These are phyloP conservation scores for Cavia aperea DNA, from an alignment of 2,113 vertebrate genomes.

Conservation along the genomic window DNA sequence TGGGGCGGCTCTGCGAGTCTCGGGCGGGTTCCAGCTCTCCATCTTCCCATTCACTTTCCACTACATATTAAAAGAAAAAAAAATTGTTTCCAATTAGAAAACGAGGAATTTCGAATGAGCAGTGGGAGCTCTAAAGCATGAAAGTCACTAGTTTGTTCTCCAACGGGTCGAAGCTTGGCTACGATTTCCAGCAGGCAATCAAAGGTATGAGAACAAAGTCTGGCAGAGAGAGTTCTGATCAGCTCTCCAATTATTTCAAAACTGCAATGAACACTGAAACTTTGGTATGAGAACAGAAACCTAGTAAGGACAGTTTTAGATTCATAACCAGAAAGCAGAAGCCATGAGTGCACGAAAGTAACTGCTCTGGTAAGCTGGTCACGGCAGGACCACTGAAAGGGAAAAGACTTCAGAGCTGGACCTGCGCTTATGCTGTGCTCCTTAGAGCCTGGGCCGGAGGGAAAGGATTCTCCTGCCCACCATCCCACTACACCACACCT, in stretches of 20 bases:
- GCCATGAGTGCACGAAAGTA: neutral
- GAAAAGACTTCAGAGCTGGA: neutral
- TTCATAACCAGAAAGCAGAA: constrained; percentile 18
- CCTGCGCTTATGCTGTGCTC: neutral
- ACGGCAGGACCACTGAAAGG: neutral
- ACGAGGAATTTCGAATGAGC: neutral
- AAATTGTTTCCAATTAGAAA: neutral
- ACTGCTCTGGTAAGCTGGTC: neutral
- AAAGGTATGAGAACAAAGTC: neutral
- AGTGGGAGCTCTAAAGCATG: neutral
- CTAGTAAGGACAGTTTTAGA: neutral
- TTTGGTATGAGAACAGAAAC: neutral
- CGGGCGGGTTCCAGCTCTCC: neutral
- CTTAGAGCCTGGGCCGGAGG: neutral
- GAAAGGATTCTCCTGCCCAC: neutral
- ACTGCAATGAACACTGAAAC: neutral
- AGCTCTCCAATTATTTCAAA: neutral
- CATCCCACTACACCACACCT: neutral
- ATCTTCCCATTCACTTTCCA: neutral
- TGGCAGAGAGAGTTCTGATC: neutral
- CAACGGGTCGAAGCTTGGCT: neutral
- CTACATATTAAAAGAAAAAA: neutral
- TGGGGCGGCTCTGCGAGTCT: neutral
- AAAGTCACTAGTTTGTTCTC: neutral
- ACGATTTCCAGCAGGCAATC: neutral